These are phyloP conservation scores for Cyphomyrus discorhynchus DNA, from an alignment of 2,113 vertebrate genomes.

Conservation along the genomic window DNA sequence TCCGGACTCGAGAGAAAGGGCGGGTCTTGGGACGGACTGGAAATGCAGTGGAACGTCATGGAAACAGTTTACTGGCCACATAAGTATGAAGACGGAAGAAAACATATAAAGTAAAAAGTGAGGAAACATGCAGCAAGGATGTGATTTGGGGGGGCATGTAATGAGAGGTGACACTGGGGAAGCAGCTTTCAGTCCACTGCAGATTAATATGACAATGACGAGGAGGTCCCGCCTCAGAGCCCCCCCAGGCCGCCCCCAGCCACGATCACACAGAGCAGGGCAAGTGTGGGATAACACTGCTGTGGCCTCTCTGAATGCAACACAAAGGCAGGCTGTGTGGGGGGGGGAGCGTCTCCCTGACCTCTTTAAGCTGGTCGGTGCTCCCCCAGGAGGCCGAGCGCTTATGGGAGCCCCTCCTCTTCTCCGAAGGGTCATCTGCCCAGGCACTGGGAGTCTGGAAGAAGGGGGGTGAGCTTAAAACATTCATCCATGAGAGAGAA, in stretches of 20 bases:
- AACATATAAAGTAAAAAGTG: not conserved
- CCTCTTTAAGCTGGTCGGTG: slow-evolving; percentile 97
- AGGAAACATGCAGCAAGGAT: not conserved
- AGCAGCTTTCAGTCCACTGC: slow-evolving; percentile 21
- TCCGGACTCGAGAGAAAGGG: not conserved
- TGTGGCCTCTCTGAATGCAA: slow-evolving; percentile 26
- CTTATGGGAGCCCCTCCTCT: slow-evolving; percentile 82
- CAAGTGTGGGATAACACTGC: slow-evolving; percentile 15
- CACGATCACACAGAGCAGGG: slow-evolving; percentile 10
- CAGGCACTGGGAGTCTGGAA: slow-evolving; percentile 92
- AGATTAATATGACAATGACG: slow-evolving; percentile 37
- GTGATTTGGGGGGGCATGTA: slow-evolving; percentile 15
- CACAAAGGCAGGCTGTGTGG: slow-evolving; percentile 16
- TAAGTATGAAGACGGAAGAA: not conserved
- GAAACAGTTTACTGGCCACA: not conserved
- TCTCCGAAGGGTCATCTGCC: slow-evolving; percentile 86
- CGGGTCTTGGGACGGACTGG: not conserved
- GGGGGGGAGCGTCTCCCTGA: slow-evolving; percentile 46
- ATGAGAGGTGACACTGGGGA: slow-evolving; percentile 22
- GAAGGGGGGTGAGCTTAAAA: slow-evolving; percentile 12
- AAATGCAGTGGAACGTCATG: not conserved
- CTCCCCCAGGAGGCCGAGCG: slow-evolving; percentile 96
- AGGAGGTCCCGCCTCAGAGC: not conserved
- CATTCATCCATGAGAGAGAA: not conserved
- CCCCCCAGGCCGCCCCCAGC: not conserved